Evolutionary conservation across 1,140 invertebrate genomes (phyloP).

Genomic region (Cyrtorhinus lividipennis): DNA sequence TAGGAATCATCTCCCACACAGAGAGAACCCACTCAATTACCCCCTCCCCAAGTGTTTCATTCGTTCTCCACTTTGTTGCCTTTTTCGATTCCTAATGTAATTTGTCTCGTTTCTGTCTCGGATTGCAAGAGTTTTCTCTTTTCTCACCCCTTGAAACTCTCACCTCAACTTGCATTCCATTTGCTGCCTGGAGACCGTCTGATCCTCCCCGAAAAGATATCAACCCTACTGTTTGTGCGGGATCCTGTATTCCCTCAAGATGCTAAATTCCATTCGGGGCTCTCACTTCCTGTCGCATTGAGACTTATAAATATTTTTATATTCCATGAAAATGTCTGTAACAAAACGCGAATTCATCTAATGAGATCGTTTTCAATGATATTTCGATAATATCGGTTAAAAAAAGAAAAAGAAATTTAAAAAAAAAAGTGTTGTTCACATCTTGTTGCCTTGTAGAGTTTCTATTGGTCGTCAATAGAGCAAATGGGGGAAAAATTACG

Average conservation of each 20-base stretch:
- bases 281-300: background rate
- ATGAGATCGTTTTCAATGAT: too few relatives aligned
- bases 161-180: conserved; percentile 1
- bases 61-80: background rate
- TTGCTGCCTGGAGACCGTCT: background rate
- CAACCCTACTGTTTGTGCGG: too few relatives aligned
- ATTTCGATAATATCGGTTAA: too few relatives aligned
- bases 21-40: background rate
- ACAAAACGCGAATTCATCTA: too few relatives aligned
- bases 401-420: too few relatives aligned
- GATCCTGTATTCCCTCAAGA: background rate
- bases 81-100: background rate
- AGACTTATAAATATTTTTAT: too few relatives aligned
- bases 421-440: too few relatives aligned
- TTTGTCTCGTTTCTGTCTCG: background rate
- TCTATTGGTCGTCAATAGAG: too few relatives aligned
- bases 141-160: background rate
- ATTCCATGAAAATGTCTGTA: too few relatives aligned
- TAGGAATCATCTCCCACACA: background rate
- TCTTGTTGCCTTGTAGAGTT: too few relatives aligned
- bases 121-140: background rate
- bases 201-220: too few relatives aligned
- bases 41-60: background rate
- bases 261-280: background rate
- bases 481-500: too few relatives aligned